Evolutionary conservation across 2,113 vertebrate genomes (phyloP), one percentile per base, ranked within the genome.

Genomic region (Cyrtonyx montezumae): DNA sequence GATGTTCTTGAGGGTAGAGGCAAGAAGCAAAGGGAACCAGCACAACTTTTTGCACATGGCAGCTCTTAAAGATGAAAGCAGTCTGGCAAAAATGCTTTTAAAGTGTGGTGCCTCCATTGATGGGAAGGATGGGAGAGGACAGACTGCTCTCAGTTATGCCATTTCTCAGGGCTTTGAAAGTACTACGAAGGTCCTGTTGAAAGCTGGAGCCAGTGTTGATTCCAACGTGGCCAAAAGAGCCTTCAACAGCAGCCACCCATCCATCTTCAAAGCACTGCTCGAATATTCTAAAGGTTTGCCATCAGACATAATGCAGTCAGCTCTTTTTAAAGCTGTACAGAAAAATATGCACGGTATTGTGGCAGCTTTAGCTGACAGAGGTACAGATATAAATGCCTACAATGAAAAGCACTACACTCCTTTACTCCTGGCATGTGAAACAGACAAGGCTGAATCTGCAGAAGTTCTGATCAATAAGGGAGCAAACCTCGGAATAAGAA

Each of bases 281-380:
- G 91, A 95, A 59, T 88, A 98, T 56, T 93, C 93, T 43, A 95
- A 90, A 94, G 95, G 84, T 42, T 53, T 98, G 83, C 80, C 97
- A 10, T 51, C 95, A 25, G 91, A 97, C 9, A 75, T 88, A 11
- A 89, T 95, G 78, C 63, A 96, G n/a, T 91, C 93, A 11, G 95
- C 96, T 70, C 97, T 98, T 81, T 98, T 98, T 61, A 97, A 97
- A 97, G 98, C 98, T n/a, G 97, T 98, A n/a, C 82, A 96, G 91
- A 95, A 97, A 80, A 98, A 98, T 65, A 89, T 97, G 43, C 96
- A 88, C 4, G 74, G 45, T 16, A 76, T 91, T 12, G 88, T 98
- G 34, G 95, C 93, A 14, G 91, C 96, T 88, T 95, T 98, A 68
- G 92, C 96, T 56, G 97, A 98, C 49, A 96, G 85, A 28, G 98